Percentiles rank a stretch among this genome's conserved stretches.
phyloP scores from a whole-genome alignment of 2,113 vertebrate species.

The Pogonocichla stellata region DNA sequence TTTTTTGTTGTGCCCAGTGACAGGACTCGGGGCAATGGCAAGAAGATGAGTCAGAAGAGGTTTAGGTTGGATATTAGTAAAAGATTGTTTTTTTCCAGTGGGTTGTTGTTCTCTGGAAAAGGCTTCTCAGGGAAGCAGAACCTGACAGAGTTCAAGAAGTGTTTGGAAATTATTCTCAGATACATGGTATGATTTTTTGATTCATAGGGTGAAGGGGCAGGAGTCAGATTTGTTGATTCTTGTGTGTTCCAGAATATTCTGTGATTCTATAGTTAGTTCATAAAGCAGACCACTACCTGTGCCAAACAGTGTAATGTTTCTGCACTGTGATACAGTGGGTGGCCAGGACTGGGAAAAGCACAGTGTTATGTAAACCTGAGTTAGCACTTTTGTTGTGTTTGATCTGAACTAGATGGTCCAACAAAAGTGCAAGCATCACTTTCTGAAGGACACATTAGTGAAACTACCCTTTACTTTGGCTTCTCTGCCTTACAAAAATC shows the following conservation, averaged over 20 bases:
- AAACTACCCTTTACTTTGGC: not conserved
- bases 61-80: not conserved
- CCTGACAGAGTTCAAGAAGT: not conserved
- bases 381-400: not conserved
- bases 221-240: not conserved
- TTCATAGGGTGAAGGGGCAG: not conserved
- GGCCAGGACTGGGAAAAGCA: not conserved
- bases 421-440: not conserved
- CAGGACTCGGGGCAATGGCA: accelerated
- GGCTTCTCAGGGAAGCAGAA: not conserved
- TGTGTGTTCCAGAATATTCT: not conserved
- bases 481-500: not conserved
- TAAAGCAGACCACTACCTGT: not conserved
- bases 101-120: not conserved
- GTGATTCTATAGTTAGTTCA: not conserved
- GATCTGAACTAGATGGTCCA: not conserved
- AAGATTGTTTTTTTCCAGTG: not conserved
- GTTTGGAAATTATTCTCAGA: not conserved
- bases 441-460: not conserved
- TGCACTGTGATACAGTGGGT: not conserved
- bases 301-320: not conserved
- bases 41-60: not conserved
- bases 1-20: not conserved
- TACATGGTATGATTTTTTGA: not conserved
- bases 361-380: not conserved